Conservation (phyloP, 2,113 vertebrate genomes). For the Deroptyus accipitrinus region DNA sequence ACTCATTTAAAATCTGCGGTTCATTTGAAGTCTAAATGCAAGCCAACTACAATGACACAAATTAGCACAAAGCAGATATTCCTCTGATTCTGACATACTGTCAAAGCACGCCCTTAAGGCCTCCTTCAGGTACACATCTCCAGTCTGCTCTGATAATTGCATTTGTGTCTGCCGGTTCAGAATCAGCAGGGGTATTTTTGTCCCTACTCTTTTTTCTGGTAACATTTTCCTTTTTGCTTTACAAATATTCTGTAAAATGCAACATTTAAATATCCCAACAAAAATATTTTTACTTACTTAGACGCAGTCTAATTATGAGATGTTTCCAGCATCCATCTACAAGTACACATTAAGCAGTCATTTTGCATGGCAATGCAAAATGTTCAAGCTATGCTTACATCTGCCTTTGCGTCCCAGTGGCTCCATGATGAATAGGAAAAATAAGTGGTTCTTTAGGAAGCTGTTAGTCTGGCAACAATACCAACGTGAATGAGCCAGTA, state of each 20-base stretch:
- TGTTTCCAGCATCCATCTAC: not conserved
- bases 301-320: not conserved
- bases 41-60: conserved; percentile 1
- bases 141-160: conserved; percentile 32
- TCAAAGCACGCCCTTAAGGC: conserved; percentile 29
- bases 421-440: conserved; percentile 3
- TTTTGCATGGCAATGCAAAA: not conserved
- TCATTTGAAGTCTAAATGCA: not conserved
- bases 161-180: conserved; percentile 42
- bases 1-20: conserved; percentile 2
- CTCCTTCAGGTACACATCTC: not conserved
- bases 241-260: not conserved
- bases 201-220: not conserved
- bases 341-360: not conserved
- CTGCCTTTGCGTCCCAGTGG: not conserved
- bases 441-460: not conserved
- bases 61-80: conserved; percentile 38
- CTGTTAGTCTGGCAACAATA: not conserved
- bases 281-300: not conserved
- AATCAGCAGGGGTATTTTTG: conserved; percentile 1
- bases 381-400: not conserved
- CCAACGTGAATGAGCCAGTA: not conserved
- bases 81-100: not conserved
- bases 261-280: not conserved
- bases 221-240: not conserved